Conservation (phyloP, 2,888 invertebrate species). For the Drosophila macrothrix region DNA sequence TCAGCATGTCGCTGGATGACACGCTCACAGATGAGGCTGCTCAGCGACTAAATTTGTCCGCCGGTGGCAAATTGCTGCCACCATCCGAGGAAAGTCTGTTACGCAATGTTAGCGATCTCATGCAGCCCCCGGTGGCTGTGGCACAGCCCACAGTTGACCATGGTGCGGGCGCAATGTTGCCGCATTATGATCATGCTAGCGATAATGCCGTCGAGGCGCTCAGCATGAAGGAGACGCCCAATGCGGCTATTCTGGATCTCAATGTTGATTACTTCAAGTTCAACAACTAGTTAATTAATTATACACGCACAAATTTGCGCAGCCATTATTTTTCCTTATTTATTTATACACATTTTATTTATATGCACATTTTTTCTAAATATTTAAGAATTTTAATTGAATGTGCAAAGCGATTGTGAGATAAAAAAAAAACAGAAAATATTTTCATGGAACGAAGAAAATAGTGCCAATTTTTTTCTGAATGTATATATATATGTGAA, state of each 20-base stretch:
- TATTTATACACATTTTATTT: conserved; percentile 2
- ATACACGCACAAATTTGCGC: not conserved
- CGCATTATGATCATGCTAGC: conserved; percentile 84
- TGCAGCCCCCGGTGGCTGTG: conserved; percentile 71
- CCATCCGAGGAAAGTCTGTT: conserved; percentile 84
- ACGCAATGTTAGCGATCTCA: conserved; percentile 83
- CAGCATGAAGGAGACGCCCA: conserved; percentile 81
- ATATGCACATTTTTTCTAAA: conserved; percentile 1
- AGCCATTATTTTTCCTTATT: not conserved
- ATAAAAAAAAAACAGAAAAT: conserved; percentile 3
- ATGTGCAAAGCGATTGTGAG: conserved; percentile 27
- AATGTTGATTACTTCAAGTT: conserved; percentile 84
- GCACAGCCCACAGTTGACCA: conserved; percentile 51
- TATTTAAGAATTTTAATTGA: conserved; percentile 5
- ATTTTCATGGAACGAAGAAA: not conserved
- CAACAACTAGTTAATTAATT: conserved; percentile 63
- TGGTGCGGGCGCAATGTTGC: conserved; percentile 51
- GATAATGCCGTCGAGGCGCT: conserved; percentile 85
- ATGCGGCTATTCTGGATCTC: conserved; percentile 80
- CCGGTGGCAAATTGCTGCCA: conserved; percentile 82
- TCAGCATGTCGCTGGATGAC: conserved; percentile 84
- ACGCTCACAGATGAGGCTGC: conserved; percentile 84
- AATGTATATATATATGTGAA: not conserved
- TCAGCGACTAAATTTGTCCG: conserved; percentile 83
- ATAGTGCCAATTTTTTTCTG: not conserved